Percentiles rank a stretch among this genome's conserved stretches.
Conservation (phyloP, 1,140 invertebrate genomes). For the Penaeus indicus region DNA sequence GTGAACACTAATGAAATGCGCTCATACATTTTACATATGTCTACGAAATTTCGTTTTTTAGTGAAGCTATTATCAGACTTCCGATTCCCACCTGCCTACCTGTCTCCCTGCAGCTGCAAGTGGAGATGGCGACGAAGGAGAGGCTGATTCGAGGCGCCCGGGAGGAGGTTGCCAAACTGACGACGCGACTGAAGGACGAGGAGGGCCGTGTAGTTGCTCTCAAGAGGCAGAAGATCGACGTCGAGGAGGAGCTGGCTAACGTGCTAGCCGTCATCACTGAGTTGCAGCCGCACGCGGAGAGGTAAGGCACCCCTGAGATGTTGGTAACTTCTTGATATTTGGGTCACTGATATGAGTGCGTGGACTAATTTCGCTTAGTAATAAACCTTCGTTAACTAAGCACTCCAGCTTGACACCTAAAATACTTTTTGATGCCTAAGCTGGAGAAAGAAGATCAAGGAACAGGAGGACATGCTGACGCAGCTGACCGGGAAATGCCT, state of each 20-base stretch:
- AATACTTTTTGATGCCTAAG: slow-evolving; percentile 23
- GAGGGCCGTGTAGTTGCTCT: slow-evolving; percentile 33
- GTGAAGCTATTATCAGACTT: too few species aligned
- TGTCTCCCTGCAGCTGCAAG: slow-evolving; percentile 33
- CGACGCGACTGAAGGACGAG: slow-evolving; percentile 25
- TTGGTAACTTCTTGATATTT: background rate
- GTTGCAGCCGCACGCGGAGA: slow-evolving; percentile 42
- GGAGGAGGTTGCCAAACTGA: slow-evolving; percentile 39
- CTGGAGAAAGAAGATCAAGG: slow-evolving; percentile 40
- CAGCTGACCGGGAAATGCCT: slow-evolving; percentile 46
- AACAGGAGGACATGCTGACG: slow-evolving; percentile 6
- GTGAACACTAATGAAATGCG: too few species aligned
- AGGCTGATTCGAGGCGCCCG: slow-evolving; percentile 29
- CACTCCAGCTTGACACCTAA: background rate
- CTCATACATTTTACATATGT: too few species aligned
- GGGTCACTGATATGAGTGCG: background rate
- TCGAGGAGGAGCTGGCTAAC: slow-evolving; percentile 53
- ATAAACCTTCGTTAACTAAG: background rate
- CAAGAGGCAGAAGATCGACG: slow-evolving; percentile 13
- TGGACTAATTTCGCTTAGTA: background rate
- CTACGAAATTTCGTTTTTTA: too few species aligned
- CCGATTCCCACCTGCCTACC: background rate
- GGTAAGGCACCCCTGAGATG: background rate
- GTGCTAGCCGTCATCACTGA: slow-evolving; percentile 45
- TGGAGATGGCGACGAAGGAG: slow-evolving; percentile 57